Conservation (phyloP, 2,888 invertebrate genomes). For the Drosophila engyochracea region DNA sequence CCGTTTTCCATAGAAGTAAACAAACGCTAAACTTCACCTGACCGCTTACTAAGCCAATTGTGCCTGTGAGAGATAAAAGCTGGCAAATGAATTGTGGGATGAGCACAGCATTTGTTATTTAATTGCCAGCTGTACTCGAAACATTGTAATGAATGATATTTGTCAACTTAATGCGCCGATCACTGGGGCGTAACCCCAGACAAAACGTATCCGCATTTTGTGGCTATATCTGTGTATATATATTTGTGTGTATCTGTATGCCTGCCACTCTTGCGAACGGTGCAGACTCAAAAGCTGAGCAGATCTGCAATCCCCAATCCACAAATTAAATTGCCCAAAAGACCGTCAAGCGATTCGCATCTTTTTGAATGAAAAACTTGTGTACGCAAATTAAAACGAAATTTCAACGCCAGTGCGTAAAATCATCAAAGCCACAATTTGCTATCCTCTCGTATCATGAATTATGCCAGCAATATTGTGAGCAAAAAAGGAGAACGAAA, state of each 20-base stretch:
- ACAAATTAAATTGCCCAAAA: slow-evolving; percentile 65
- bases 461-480: slow-evolving; percentile 25
- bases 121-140: slow-evolving; percentile 65
- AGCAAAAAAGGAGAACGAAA: neutral
- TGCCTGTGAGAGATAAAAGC: slow-evolving; percentile 27
- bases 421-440: slow-evolving; percentile 73
- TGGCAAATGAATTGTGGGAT: neutral
- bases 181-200: slow-evolving; percentile 57
- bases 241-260: slow-evolving; percentile 6
- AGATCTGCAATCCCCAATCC: neutral
- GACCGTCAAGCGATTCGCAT: slow-evolving; percentile 52
- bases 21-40: slow-evolving; percentile 32
- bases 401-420: slow-evolving; percentile 71
- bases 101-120: slow-evolving; percentile 38
- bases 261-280: slow-evolving; percentile 48
- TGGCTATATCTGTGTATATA: slow-evolving; percentile 21
- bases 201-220: slow-evolving; percentile 22
- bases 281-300: slow-evolving; percentile 15
- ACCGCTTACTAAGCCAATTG: slow-evolving; percentile 8
- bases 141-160: slow-evolving; percentile 73
- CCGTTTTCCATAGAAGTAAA: slow-evolving; percentile 58
- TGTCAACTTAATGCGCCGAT: slow-evolving; percentile 74
- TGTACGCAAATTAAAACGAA: slow-evolving; percentile 64
- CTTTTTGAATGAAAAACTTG: slow-evolving; percentile 46
- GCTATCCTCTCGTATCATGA: slow-evolving; percentile 42